phyloP scores from a whole-genome alignment of 1,140 invertebrate genomes.

The Plectrocnemia conspersa region DNA sequence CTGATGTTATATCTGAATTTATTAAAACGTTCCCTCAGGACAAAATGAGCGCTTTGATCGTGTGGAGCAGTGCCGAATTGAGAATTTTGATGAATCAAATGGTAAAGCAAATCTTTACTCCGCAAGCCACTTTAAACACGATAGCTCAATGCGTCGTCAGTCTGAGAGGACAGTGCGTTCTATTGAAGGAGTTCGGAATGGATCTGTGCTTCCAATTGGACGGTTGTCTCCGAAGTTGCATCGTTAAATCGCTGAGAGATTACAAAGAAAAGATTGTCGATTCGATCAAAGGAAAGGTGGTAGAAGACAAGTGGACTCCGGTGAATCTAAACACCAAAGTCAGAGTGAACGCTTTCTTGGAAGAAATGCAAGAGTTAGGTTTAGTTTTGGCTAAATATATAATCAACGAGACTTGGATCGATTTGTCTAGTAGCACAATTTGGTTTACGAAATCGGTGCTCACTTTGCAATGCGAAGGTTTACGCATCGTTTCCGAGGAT shows the following conservation, averaged over 20 bases:
- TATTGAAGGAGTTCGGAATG: slow-evolving; percentile 56
- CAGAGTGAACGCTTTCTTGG: slow-evolving; percentile 46
- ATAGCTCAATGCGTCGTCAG: slow-evolving; percentile 82
- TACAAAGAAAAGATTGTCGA: slow-evolving; percentile 49
- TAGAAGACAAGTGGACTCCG: slow-evolving; percentile 51
- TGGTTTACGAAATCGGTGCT: slow-evolving; percentile 51
- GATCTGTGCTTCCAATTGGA: slow-evolving; percentile 79
- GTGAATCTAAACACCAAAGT: slow-evolving; percentile 52
- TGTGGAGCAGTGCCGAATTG: slow-evolving; percentile 87
- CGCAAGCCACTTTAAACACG: slow-evolving; percentile 76
- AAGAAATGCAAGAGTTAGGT: slow-evolving; percentile 50
- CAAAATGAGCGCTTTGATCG: slow-evolving; percentile 77
- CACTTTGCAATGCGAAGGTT: slow-evolving; percentile 47
- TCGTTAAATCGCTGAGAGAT: slow-evolving; percentile 47
- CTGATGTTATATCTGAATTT: slow-evolving; percentile 84
- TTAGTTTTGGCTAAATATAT: slow-evolving; percentile 50
- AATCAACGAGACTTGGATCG: slow-evolving; percentile 52
- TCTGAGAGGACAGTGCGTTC: slow-evolving; percentile 66
- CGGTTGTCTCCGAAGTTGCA: slow-evolving; percentile 65
- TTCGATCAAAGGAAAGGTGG: slow-evolving; percentile 48
- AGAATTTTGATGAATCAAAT: slow-evolving; percentile 76
- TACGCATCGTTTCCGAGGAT: slow-evolving; percentile 49
- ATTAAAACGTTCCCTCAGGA: slow-evolving; percentile 72
- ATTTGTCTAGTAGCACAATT: slow-evolving; percentile 51
- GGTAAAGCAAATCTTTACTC: slow-evolving; percentile 87